A percentile compares a stretch with the other conserved stretches of the same genome.
Evolutionary conservation across 2,113 vertebrate species (phyloP).

Genomic region (Laticauda laticaudata): DNA sequence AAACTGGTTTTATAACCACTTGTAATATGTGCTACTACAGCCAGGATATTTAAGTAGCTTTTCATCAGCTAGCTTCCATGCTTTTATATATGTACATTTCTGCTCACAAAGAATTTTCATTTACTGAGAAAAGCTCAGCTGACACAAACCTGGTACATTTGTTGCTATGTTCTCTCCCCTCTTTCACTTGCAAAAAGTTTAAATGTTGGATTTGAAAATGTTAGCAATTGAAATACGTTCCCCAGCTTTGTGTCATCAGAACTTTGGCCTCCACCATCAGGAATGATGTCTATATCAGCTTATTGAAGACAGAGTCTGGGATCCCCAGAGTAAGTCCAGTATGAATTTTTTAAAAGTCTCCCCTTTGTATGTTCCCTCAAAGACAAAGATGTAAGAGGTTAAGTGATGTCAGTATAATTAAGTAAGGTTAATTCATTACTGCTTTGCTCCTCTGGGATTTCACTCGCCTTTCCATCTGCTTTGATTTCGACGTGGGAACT

Average conservation of each 20-base stretch:
- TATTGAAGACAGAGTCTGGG: not conserved
- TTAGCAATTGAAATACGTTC: not conserved
- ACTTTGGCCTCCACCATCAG: not conserved
- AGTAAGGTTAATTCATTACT: conserved; percentile 25
- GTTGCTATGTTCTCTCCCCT: not conserved
- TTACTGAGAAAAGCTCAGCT: not conserved
- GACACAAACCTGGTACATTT: not conserved
- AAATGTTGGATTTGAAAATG: not conserved
- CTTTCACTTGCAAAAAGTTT: not conserved
- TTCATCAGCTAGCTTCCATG: not conserved
- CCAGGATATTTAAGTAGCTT: not conserved
- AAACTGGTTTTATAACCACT: not conserved
- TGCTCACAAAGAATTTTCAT: not conserved
- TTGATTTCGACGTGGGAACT: not conserved
- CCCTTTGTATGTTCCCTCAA: not conserved
- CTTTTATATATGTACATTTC: not conserved
- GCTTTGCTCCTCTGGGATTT: not conserved
- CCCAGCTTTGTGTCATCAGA: not conserved
- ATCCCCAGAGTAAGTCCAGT: conserved; percentile 17
- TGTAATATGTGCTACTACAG: not conserved
- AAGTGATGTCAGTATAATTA: conserved; percentile 31
- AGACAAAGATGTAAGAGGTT: conserved; percentile 32
- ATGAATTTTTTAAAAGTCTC: conserved; percentile 5
- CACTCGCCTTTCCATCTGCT: conserved; percentile 13
- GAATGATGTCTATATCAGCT: conserved; percentile 5